Evolutionary conservation across 1,140 invertebrate genomes (phyloP), one percentile per base, ranked within the genome.

Genomic region (Drosophila tristis): DNA sequence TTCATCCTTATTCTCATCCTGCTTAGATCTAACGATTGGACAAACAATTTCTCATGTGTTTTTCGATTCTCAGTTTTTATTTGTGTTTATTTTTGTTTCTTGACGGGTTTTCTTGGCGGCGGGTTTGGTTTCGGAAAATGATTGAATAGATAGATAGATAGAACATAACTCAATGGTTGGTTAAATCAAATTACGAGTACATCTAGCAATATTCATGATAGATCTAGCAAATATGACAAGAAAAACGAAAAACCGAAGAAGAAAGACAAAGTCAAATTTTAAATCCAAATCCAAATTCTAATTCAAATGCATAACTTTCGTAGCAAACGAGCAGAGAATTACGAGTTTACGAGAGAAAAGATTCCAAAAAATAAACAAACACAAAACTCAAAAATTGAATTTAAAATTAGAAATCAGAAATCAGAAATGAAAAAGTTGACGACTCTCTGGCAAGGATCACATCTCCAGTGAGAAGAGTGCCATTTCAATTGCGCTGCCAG

Each of bases 271-370:
- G 15, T 26, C 20, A 63, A 57, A 59, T 63, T 43, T 20, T 26
- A 50, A 74, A 73, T 60, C 50, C 47, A 77, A 73, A 77, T 49
- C 70, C 72, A 66, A 84, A 78, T 53, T 70, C 67, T 65, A 82
- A 78, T 81, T 66, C 49, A 59, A 87, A 87, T 79, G 82, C 82
- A 86, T 75, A 82, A 85, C 62, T 74, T 86, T 86, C 61, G 72
- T 85, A 80, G 61, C 67, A 85, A 86, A 87, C 84, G 71, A 89
- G 78, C 84, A 76, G 65, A 65, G 61, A 80, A 80, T 86, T 85
- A 86, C 80, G 50, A 54, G 35, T 39, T 43, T 84, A 84, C 80
- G 60, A 63, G 63, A 23, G 48, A 70, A 64, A 62, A 20, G 25
- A 57, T 60, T 44, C 44, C 29, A 47, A 57, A 62, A 31, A 3